Conservation (phyloP, 2,888 invertebrate genomes). For the Ypsolopha sequella region DNA sequence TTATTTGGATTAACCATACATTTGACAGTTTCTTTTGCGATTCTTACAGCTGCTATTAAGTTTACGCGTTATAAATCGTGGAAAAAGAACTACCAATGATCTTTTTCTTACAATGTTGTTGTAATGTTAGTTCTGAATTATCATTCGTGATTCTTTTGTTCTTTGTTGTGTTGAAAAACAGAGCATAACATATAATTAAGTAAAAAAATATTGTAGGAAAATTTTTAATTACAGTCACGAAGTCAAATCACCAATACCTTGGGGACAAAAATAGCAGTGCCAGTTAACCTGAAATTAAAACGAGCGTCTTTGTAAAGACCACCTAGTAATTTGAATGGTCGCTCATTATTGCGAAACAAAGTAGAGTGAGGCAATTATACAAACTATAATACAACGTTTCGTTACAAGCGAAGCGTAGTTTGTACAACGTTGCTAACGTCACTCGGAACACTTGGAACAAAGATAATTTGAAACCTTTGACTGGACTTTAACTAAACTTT, state of each 20-base stretch:
- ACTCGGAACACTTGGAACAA: conserved; percentile 28
- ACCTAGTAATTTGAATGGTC: conserved; percentile 31
- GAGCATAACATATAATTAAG: too few relatives aligned
- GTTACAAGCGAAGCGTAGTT: conserved; percentile 41
- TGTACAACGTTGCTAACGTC: conserved; percentile 19
- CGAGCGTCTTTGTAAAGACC: conserved; percentile 18
- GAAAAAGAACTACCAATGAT: background rate
- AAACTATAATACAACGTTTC: conserved; percentile 31
- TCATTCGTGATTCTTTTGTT: too few relatives aligned
- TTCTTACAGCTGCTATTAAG: conserved; percentile 31
- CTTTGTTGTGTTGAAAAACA: too few relatives aligned
- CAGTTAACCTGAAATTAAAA: conserved; percentile 21
- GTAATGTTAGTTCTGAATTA: too few relatives aligned
- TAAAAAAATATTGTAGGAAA: too few relatives aligned
- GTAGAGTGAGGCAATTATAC: conserved; percentile 28
- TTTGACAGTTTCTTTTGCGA: conserved; percentile 47
- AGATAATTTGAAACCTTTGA: conserved; percentile 34
- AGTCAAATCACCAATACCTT: conserved; percentile 9
- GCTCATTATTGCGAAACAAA: conserved; percentile 25
- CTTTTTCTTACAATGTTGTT: background rate
- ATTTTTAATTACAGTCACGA: background rate
- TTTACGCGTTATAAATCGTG: background rate
- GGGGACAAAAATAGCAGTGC: conserved; percentile 15
- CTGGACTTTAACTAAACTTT: conserved; percentile 48
- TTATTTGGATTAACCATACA: conserved; percentile 45